Percentiles rank a stretch among this genome's conserved stretches.
phyloP scores from a whole-genome alignment of 2,888 invertebrate species.

The Sclerodermus sp. region DNA sequence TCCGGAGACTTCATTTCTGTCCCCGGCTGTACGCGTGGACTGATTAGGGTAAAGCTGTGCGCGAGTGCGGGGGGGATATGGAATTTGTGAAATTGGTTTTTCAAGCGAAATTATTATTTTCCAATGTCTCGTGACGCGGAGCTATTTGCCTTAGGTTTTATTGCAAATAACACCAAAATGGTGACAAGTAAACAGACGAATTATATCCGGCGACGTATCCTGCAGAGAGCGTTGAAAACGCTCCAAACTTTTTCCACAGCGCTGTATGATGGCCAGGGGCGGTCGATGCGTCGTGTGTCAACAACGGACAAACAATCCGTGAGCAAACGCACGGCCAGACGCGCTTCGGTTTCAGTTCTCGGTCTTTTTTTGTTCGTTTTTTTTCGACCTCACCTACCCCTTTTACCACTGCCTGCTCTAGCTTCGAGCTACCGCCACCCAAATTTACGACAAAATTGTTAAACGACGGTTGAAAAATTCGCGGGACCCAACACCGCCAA shows the following conservation, averaged over 20 bases:
- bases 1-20: no score
- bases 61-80: no score
- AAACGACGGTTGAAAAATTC: constrained; percentile 46
- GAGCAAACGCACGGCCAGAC: constrained; percentile 9
- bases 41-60: no score
- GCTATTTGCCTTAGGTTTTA: no score
- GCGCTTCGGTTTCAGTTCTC: constrained; percentile 23
- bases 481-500: constrained; percentile 24
- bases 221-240: constrained; percentile 7
- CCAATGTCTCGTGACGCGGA: no score
- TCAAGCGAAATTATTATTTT: no score
- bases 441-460: constrained; percentile 41
- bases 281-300: constrained; percentile 14
- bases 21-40: no score
- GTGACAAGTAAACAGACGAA: constrained; percentile 10
- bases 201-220: constrained; percentile 15
- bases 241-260: constrained; percentile 20
- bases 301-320: constrained; percentile 15
- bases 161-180: no score
- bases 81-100: no score
- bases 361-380: constrained; percentile 5
- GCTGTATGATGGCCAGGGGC: constrained; percentile 1
- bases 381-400: constrained; percentile 20
- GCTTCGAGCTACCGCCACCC: constrained; percentile 14
- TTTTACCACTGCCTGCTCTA: no score